These are phyloP conservation scores for Stenurella melanura DNA, from an alignment of 2,888 invertebrate species.

Conservation along the genomic window DNA sequence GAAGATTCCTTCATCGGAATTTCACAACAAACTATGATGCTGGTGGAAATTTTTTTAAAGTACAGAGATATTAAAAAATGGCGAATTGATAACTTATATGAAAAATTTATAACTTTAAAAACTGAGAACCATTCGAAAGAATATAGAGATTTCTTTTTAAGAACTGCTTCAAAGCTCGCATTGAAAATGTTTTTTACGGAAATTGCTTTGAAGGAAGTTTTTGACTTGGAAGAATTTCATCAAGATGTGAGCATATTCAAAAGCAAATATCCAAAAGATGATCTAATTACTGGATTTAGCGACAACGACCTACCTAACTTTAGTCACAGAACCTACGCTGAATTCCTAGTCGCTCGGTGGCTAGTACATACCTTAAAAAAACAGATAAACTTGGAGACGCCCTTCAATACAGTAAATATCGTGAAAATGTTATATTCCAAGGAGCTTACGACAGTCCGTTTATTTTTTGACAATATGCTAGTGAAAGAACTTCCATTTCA, in stretches of 20 bases:
- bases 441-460: conserved; percentile 36
- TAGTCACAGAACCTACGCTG: conserved; percentile 46
- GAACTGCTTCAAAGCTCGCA: conserved; percentile 40
- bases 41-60: conserved; percentile 36
- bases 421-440: conserved; percentile 22
- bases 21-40: conserved; percentile 47
- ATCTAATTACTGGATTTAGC: conserved; percentile 5
- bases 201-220: neutral
- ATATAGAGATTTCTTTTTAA: conserved; percentile 21
- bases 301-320: conserved; percentile 31
- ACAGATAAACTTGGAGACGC: conserved; percentile 34
- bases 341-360: conserved; percentile 41
- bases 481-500: conserved; percentile 13
- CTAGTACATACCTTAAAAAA: conserved; percentile 17
- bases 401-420: conserved; percentile 21
- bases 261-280: conserved; percentile 29
- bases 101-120: conserved; percentile 35
- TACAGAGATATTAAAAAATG: neutral
- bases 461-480: conserved; percentile 41
- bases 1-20: conserved; percentile 42
- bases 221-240: conserved; percentile 39
- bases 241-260: conserved; percentile 24
- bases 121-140: neutral
- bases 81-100: conserved; percentile 35
- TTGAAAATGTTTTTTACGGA: conserved; percentile 32